Percentiles rank a stretch among this genome's conserved stretches.
phyloP scores from a whole-genome alignment of 30 jellyfish, hydroid and myxozoan genomes.

The Cassiopea xamachana region DNA sequence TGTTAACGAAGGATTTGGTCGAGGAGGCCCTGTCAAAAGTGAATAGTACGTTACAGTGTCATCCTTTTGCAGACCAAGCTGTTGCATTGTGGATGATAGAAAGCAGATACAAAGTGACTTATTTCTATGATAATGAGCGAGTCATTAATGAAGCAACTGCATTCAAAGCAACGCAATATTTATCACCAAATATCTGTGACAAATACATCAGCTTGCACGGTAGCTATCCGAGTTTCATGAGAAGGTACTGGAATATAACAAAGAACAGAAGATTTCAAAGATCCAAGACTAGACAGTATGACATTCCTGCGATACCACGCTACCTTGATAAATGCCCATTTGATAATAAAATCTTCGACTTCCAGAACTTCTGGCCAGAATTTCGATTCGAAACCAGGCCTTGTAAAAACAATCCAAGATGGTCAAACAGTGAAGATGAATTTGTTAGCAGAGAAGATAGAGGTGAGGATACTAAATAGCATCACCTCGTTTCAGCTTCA shows the following conservation, averaged over 20 bases:
- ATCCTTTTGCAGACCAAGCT: conserved; percentile 97
- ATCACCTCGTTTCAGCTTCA: too few species aligned
- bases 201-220: conserved; percentile 87
- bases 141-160: conserved; percentile 84
- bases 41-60: conserved; percentile 83
- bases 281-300: conserved; percentile 21
- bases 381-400: conserved; percentile 79
- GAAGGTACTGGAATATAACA: conserved; percentile 75
- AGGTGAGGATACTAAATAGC: not conserved
- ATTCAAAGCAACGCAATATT: conserved; percentile 17
- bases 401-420: conserved; percentile 81
- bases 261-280: not conserved
- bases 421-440: conserved; percentile 66
- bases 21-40: conserved; percentile 74
- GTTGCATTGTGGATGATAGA: conserved; percentile 91
- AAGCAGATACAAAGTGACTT: conserved; percentile 68
- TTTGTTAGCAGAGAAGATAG: conserved; percentile 70
- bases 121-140: conserved; percentile 88
- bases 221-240: conserved; percentile 80
- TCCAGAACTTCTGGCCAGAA: conserved; percentile 72
- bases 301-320: conserved; percentile 60
- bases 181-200: conserved; percentile 62
- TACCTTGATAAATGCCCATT: conserved; percentile 57
- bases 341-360: conserved; percentile 59
- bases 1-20: conserved; percentile 76